Percentiles rank a stretch among this genome's conserved stretches.
These are phyloP conservation scores for Germaria angustata DNA, from an alignment of 2,888 invertebrate species.

Conservation along the genomic window DNA sequence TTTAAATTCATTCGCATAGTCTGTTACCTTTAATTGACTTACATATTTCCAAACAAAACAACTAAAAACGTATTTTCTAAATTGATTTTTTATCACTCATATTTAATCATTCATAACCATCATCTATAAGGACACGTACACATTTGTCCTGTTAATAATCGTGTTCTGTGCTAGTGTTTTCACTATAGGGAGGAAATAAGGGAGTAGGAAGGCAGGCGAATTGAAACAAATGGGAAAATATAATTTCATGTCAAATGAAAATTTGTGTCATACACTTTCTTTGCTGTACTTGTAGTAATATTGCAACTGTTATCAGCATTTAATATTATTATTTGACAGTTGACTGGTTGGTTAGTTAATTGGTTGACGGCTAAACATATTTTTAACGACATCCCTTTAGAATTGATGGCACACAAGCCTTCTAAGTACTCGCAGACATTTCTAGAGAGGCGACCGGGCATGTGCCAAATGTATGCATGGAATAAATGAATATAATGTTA, in stretches of 20 bases:
- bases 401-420: neutral
- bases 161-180: neutral
- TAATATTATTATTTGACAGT: constrained; percentile 54
- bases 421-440: neutral
- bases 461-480: neutral
- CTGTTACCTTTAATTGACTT: neutral
- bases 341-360: constrained; percentile 22
- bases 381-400: constrained; percentile 48
- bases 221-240: constrained; percentile 39
- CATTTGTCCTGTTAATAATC: constrained; percentile 26
- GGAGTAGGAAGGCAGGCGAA: neutral
- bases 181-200: neutral
- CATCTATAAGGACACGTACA: neutral
- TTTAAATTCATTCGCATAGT: neutral
- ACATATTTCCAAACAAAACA: neutral
- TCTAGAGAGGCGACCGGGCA: neutral
- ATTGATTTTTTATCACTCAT: constrained; percentile 42
- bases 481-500: constrained; percentile 17
- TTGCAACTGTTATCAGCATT: constrained; percentile 54
- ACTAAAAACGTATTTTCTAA: constrained; percentile 13
- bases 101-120: constrained; percentile 28
- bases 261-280: constrained; percentile 26
- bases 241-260: constrained; percentile 57
- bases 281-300: neutral
- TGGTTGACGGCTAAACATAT: constrained; percentile 17